Evolutionary conservation across 2,888 invertebrate genomes (phyloP), one percentile per base, ranked within the genome.

Genomic region (Agriopis aurantiaria): DNA sequence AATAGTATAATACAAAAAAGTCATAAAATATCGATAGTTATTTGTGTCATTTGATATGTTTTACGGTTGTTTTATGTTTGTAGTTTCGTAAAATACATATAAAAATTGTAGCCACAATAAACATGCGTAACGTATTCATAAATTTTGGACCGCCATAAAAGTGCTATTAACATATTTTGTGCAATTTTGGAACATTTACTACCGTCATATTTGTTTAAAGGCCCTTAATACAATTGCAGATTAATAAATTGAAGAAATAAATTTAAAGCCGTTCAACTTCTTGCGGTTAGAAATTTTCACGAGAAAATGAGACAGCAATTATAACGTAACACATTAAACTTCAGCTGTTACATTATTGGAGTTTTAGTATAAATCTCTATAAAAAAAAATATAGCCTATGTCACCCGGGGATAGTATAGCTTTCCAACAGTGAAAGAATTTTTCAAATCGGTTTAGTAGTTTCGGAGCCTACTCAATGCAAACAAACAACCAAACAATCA

Each of bases 21-120:
- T 61, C 62, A 62, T 70, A 69, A 70, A 70, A 61, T 10, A 49
- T 59, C 59, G 49, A 71, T 71, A 71, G 66, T 66, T 70, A 66
- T 61, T 57, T 61, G 62, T 64, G 51, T 53, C 56, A 51, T 64
- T 60, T 64, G 59, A 72, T 66, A 69, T 66, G 46, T 67, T 71
- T 72, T 71, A 71, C 67, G 62, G 56, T 67, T 17, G 63, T 69
- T 72, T 72, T 69, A 72, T 58, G 68, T 41, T 57, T 69, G 59
- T 68, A 69, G 66, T 72, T 72, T 69, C 68, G 66, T 69, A 60
- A 59, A 72, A 66, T 60, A 68, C 59, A 45, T 58, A 62, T 63
- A 55, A 65, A 70, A 65, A 51, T 68, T 59, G 62, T 68, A 59
- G 62, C 62, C 45, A 49, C 23, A 58, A 65, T 70, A 65, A 63